Percentiles rank a stretch among this genome's conserved stretches.
Evolutionary conservation across 2,888 invertebrate genomes (phyloP).

Genomic region (Ophioninae sp.): DNA sequence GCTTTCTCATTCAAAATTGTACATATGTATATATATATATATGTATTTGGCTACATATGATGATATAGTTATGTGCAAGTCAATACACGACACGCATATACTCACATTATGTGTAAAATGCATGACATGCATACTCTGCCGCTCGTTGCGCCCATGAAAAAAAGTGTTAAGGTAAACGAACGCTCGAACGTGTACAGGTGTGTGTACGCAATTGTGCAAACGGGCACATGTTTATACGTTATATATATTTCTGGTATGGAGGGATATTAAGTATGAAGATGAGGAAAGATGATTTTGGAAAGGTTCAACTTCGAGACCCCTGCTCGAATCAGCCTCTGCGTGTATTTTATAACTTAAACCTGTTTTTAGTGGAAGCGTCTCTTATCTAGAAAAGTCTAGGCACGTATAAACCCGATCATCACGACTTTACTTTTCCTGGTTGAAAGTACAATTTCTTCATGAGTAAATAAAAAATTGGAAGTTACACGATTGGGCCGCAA

Average conservation of each 20-base stretch:
- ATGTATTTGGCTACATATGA: background rate
- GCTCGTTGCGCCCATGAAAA: constrained; percentile 63
- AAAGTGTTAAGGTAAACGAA: constrained; percentile 65
- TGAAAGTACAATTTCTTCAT: too few relatives aligned
- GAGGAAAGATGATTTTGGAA: too few relatives aligned
- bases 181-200: constrained; percentile 42
- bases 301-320: too few relatives aligned
- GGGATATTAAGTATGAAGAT: background rate
- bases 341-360: too few relatives aligned
- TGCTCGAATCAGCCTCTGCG: too few relatives aligned
- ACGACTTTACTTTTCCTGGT: too few relatives aligned
- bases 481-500: too few relatives aligned
- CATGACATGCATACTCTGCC: constrained; percentile 60
- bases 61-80: background rate
- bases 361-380: too few relatives aligned
- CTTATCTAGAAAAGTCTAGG: too few relatives aligned
- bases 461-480: too few relatives aligned
- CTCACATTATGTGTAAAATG: background rate
- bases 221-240: background rate
- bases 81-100: background rate
- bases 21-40: background rate
- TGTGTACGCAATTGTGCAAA: background rate
- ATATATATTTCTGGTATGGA: background rate
- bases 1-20: constrained; percentile 17
- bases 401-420: too few relatives aligned